Conservation (phyloP, 1,140 invertebrate genomes). For the Hormaphis cornu region DNA sequence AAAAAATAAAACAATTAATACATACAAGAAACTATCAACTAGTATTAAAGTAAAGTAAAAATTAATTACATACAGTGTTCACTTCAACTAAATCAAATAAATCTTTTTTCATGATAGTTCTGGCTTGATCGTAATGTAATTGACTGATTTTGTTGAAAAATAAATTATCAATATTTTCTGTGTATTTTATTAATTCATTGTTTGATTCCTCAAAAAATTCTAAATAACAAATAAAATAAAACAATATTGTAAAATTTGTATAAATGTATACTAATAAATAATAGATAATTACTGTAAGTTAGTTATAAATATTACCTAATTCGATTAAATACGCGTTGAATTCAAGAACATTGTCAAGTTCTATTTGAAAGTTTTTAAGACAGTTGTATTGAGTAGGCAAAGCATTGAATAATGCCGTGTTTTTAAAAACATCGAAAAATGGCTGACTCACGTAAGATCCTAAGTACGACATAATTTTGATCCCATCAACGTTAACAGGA, state of each 20-base stretch:
- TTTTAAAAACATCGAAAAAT: slow-evolving; percentile 57
- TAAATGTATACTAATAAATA: slow-evolving; percentile 1
- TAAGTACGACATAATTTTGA: slow-evolving; percentile 53
- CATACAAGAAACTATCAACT: not conserved
- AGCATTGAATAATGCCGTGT: slow-evolving; percentile 62
- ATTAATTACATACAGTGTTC: not conserved
- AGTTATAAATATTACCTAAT: slow-evolving; percentile 43
- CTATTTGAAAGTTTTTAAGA: slow-evolving; percentile 53
- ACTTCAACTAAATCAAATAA: slow-evolving; percentile 63
- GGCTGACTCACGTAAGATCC: slow-evolving; percentile 49
- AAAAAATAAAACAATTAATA: not conserved
- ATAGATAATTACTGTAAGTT: not conserved
- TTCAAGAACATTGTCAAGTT: slow-evolving; percentile 53
- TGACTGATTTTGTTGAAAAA: slow-evolving; percentile 71
- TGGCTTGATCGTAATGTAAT: slow-evolving; percentile 58
- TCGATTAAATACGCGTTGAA: slow-evolving; percentile 57
- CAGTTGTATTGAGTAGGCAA: slow-evolving; percentile 64
- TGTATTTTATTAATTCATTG: slow-evolving; percentile 54
- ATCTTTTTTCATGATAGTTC: slow-evolving; percentile 68
- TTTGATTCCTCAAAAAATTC: slow-evolving; percentile 48
- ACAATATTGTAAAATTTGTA: not conserved
- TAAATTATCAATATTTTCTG: slow-evolving; percentile 63
- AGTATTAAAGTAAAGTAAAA: not conserved
- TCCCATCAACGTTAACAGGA: slow-evolving; percentile 44
- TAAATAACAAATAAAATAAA: slow-evolving; percentile 34